Conservation (phyloP, 2,797 vertebrate species). For the Columba guinea region DNA sequence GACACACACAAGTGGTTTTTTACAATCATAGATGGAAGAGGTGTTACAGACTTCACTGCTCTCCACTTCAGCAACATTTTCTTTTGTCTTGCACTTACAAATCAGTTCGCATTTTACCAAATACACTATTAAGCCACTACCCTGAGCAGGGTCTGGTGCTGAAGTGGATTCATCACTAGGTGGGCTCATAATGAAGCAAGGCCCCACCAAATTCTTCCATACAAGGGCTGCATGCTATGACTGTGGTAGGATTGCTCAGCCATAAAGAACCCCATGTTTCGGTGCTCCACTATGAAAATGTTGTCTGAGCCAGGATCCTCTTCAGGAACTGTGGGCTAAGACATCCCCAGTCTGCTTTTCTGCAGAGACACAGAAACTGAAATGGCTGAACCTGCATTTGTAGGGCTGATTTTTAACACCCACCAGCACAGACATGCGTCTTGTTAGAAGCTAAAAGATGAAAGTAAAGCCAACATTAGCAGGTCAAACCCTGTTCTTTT, state of each 20-base stretch:
- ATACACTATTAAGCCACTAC: neutral
- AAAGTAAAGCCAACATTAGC: neutral
- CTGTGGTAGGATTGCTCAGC: rapidly evolving
- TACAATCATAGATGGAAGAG: neutral
- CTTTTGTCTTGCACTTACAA: neutral
- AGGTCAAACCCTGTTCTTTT: neutral
- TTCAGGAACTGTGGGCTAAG: neutral
- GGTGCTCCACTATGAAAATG: neutral
- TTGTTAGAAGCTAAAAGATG: neutral
- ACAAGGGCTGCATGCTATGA: neutral
- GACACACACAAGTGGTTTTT: neutral
- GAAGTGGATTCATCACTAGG: neutral
- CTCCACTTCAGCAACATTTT: neutral
- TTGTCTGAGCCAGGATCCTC: neutral
- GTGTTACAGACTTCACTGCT: neutral
- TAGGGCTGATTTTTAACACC: neutral
- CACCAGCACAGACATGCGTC: rapidly evolving
- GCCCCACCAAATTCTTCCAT: neutral
- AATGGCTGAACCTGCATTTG: neutral
- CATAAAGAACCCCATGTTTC: neutral
- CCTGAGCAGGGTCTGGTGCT: neutral
- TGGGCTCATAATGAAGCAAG: neutral
- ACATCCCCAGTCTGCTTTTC: neutral
- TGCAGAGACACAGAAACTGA: neutral
- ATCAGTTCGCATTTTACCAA: neutral